Base-by-base conservation (phyloP, 2,797 vertebrate genomes). In the Atherinosoma microstoma region DNA sequence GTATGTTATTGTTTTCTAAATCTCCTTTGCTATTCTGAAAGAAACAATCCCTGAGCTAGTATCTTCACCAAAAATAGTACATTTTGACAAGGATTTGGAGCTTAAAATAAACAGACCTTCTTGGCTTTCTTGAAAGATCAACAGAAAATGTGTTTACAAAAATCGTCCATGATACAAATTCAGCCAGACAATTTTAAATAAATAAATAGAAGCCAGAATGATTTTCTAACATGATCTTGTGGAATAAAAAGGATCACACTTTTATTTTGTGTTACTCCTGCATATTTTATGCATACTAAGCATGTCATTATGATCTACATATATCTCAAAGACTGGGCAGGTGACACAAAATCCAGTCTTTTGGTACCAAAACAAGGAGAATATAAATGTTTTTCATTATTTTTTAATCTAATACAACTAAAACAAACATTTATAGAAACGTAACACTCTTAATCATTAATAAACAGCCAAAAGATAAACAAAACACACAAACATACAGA, bases 391-490 rank as follows among this genome's bases (percentile, higher is more conserved):
- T 3, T 9, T 18, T 47, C 30, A 32, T 34, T 53, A 11, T 1
- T 24, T 20, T 47, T 47, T 47, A 47, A 47, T n/a, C 16, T 45
- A 47, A 47, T 15, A 40, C 27, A 38, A 18, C n/a, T 66, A n/a
- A 27, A 27, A 54, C 27, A 36, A 56, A 65, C 10, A 34, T 65
- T 38, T 54, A 35, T 27, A 18, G 13, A 51, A 36, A 53, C 22
- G 4, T 24, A 10, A 53, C 49, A 53, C n/a, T 24, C 49, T 13
- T 53, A 24, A 24, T 13, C 1, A 40, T 15, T 29, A 51, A 49
- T 47, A 20, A 36, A 40, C 64, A 75, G 27, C 38, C 6, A 30
- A 45, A 38, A 64, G 18, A 49, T 56, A 40, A 24, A 30, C 35
- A 34, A 29, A 4, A 47, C 9, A 10, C 0, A 27, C 29, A 47